Percentiles rank a stretch among this genome's conserved stretches.
Evolutionary conservation across 1,140 invertebrate species (phyloP).

Genomic region (Maconellicoccus hirsutus): DNA sequence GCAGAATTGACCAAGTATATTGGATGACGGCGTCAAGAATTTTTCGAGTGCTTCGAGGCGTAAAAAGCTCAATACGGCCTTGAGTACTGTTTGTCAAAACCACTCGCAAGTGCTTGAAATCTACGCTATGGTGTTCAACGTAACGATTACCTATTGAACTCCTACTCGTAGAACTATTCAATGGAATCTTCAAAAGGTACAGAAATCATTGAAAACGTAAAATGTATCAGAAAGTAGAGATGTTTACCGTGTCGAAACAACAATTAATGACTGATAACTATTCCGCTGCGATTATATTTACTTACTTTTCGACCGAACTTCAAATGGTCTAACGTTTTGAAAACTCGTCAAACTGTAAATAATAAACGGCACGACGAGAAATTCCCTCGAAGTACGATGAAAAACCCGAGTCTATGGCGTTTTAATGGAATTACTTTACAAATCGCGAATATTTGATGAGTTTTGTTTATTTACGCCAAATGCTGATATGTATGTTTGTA

Average conservation of each 20-base stretch:
- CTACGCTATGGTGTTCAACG: too few relatives aligned
- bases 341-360: constrained; percentile 16
- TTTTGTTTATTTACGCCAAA: constrained; percentile 5
- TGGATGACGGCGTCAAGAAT: too few relatives aligned
- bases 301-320: background rate
- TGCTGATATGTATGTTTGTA: background rate
- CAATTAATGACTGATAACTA: constrained; percentile 15
- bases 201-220: background rate
- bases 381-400: background rate
- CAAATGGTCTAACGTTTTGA: background rate
- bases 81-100: too few relatives aligned
- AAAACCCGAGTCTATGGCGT: background rate
- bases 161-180: too few relatives aligned
- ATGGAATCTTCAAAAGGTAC: too few relatives aligned
- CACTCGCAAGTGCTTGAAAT: too few relatives aligned
- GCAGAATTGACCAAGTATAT: too few relatives aligned
- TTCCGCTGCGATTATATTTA: constrained; percentile 11
- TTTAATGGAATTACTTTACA: constrained; percentile 9
- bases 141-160: too few relatives aligned
- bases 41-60: too few relatives aligned
- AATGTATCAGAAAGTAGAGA: constrained; percentile 12
- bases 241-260: background rate
- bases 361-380: constrained; percentile 8
- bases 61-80: too few relatives aligned
- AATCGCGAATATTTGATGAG: background rate